Conservation (phyloP, 2,888 invertebrate species). For the Parascotia fuliginaria region DNA sequence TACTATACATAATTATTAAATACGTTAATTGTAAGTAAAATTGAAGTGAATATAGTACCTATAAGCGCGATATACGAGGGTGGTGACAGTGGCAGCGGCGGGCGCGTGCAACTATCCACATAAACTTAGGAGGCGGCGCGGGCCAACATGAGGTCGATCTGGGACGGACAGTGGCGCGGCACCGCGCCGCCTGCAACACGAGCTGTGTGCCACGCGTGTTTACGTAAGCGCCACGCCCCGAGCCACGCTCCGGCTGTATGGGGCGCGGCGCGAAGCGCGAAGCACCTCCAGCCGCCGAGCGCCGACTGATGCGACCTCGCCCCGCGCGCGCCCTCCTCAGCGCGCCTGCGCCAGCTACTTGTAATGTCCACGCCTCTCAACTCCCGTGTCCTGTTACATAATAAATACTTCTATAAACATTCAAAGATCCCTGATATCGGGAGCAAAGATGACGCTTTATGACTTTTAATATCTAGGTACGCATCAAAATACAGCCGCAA, state of each 20-base stretch:
- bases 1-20: background rate
- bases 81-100: slow-evolving; percentile 76
- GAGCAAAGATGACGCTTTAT: too few relatives aligned
- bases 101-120: slow-evolving; percentile 71
- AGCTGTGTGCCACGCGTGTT: slow-evolving; percentile 77
- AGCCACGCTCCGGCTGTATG: slow-evolving; percentile 82
- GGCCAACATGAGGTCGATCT: slow-evolving; percentile 79
- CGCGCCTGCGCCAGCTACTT: slow-evolving; percentile 72
- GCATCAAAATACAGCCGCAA: too few relatives aligned
- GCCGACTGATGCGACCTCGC: slow-evolving; percentile 78
- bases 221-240: slow-evolving; percentile 86
- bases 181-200: slow-evolving; percentile 73
- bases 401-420: slow-evolving; percentile 56
- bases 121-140: slow-evolving; percentile 76
- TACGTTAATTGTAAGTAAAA: too few relatives aligned
- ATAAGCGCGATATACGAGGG: slow-evolving; percentile 77
- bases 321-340: slow-evolving; percentile 54
- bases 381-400: slow-evolving; percentile 71
- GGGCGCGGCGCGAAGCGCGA: slow-evolving; percentile 83
- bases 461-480: too few relatives aligned
- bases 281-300: slow-evolving; percentile 82
- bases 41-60: slow-evolving; percentile 55
- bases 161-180: slow-evolving; percentile 80
- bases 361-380: slow-evolving; percentile 54
- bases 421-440: slow-evolving; percentile 54